Evolutionary conservation across 2,888 invertebrate genomes (phyloP), one percentile per base, ranked within the genome.

Genomic region (Amphipyra tragopoginis): DNA sequence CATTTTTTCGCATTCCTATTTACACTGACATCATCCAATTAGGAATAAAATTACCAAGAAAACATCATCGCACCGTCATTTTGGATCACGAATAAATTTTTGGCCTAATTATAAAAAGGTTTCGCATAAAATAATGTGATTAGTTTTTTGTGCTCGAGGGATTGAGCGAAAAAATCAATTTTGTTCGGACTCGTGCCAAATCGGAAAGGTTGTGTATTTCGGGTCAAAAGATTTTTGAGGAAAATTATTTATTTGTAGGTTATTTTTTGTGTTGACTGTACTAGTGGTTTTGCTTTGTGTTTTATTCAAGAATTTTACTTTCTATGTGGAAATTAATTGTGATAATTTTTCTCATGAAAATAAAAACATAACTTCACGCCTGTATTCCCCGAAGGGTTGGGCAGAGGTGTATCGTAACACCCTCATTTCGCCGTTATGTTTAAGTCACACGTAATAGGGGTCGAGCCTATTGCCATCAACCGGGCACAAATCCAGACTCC

Each of bases 81-180:
- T 67, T 47, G 59, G 60, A 81, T 81, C 86, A 87, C 86, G 85
- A 86, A 59, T 67, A 75, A 84, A 80, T 78, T 54, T 79, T 80
- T 87, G 87, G 81, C 85, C 89, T 87, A 89, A 90, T 90, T 91
- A 85, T 82, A 87, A 89, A 90, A 90, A 85, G 80, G 78, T 70
- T 76, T 69, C 70, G 82, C 70, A 77, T 82, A 85, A 83, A 78
- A 75, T 80, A 86, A 86, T 83, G 87, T 88, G 89, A 88, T 89
- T 85, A 82, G 79, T 88, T 93, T 92, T 93, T 93, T 91, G 88
- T 69, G 83, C 85, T 85, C 83, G 71, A 77, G 65, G 80, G 86
- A 83, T 83, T 80, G 86, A 79, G 77, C 78, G 80, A 84, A 89
- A 90, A 91, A 90, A 90, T 89, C 90, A 90, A 90, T 92, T 91